Conservation (phyloP, 2,888 invertebrate genomes). For the Auanema sp. region DNA sequence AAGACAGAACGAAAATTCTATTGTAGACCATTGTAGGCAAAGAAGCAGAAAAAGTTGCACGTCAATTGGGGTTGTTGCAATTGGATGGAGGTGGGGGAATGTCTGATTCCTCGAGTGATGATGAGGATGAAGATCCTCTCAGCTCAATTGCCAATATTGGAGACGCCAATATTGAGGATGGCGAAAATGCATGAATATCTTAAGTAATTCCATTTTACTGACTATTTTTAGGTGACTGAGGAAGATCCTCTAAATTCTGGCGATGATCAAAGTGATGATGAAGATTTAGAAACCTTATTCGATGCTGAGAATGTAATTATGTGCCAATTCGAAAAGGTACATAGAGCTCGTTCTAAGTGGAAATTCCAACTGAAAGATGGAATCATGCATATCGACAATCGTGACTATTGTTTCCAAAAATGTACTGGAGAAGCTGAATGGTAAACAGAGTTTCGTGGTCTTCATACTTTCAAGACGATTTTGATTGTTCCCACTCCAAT, state of each 20-base stretch:
- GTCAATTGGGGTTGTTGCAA: conserved; percentile 30
- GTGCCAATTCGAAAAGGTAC: conserved; percentile 98
- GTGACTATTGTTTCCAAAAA: conserved; percentile 98
- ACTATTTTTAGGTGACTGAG: conserved; percentile 40
- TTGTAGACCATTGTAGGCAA: conserved; percentile 15
- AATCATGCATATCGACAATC: conserved; percentile 96
- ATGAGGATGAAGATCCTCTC: conserved; percentile 50
- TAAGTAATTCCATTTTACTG: too few species aligned
- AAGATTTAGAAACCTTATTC: conserved; percentile 86
- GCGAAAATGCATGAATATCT: conserved; percentile 24
- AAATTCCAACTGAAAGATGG: conserved; percentile 99
- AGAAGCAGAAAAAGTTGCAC: conserved; percentile 30
- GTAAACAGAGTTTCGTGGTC: conserved; percentile 68
- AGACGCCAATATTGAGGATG: conserved; percentile 35
- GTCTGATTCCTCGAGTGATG: conserved; percentile 51
- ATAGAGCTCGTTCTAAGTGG: conserved; percentile 97
- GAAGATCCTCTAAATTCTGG: conserved; percentile 61
- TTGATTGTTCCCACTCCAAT: neutral
- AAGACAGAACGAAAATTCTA: neutral
- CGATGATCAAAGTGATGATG: conserved; percentile 74
- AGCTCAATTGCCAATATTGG: conserved; percentile 38
- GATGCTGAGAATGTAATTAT: conserved; percentile 99
- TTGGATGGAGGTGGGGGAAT: conserved; percentile 54
- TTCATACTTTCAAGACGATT: neutral
- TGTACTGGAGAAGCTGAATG: conserved; percentile 99